These are phyloP conservation scores for Entomyzon cyanotis DNA, from an alignment of 2,113 vertebrate species.

Conservation along the genomic window DNA sequence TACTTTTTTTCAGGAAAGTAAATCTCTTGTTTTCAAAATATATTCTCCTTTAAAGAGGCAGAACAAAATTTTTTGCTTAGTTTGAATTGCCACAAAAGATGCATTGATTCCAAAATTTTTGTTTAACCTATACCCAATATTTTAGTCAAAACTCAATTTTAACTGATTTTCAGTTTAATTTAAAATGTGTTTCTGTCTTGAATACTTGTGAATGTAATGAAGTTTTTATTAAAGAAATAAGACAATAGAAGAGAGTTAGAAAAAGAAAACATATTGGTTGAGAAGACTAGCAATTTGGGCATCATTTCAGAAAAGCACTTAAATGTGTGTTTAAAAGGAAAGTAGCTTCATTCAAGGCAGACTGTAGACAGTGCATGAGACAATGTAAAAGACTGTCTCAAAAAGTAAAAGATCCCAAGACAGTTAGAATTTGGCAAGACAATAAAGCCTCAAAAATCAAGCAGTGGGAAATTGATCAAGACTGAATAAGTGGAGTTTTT, in stretches of 20 bases:
- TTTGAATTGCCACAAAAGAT: background rate
- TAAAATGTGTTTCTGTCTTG: background rate
- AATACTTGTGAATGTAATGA: background rate
- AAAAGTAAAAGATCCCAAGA: slow-evolving; percentile 28
- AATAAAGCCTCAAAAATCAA: slow-evolving; percentile 7
- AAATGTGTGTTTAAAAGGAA: slow-evolving; percentile 1
- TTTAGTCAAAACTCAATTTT: background rate
- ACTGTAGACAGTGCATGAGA: slow-evolving; percentile 23
- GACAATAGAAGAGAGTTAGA: background rate
- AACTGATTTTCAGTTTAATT: background rate
- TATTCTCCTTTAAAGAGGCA: background rate
- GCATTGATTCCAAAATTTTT: background rate
- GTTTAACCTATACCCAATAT: background rate
- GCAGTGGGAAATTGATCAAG: background rate
- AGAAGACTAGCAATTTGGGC: slow-evolving; percentile 19
- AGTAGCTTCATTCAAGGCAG: slow-evolving; percentile 2
- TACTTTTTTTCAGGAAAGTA: background rate
- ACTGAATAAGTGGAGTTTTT: background rate
- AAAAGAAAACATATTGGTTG: background rate
- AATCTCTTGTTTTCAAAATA: background rate
- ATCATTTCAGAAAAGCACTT: slow-evolving; percentile 63
- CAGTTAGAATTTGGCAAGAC: slow-evolving; percentile 27
- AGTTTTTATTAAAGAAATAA: background rate
- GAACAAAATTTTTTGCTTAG: background rate
- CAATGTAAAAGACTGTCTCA: slow-evolving; percentile 26